A percentile compares a stretch with the other conserved stretches of the same genome.
phyloP scores from a whole-genome alignment of 2,113 vertebrate species.

The Gadus chalcogrammus region DNA sequence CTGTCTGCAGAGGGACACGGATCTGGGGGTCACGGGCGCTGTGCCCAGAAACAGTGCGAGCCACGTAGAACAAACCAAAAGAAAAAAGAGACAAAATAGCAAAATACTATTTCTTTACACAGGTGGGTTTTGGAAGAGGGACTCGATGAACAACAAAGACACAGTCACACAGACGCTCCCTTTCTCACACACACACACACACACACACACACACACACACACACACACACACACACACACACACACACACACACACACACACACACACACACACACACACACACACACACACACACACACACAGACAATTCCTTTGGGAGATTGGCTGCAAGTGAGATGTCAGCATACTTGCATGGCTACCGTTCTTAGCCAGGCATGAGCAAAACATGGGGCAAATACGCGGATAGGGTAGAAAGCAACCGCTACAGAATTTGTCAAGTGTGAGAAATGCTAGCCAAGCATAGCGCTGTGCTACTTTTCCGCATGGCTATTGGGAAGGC shows the following conservation, averaged over 20 bases:
- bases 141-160: too few species aligned
- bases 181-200: neutral
- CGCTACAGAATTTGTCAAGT: conserved; percentile 49
- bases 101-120: neutral
- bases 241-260: neutral
- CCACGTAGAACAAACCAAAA: conserved; percentile 4
- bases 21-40: neutral
- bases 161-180: neutral
- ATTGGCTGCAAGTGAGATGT: conserved; percentile 50
- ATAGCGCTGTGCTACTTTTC: conserved; percentile 22
- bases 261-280: conserved; percentile 23
- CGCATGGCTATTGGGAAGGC: neutral
- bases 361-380: conserved; percentile 29
- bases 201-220: too few species aligned
- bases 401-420: conserved; percentile 53
- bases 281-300: conserved; percentile 8
- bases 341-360: conserved; percentile 44
- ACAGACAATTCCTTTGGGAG: conserved; percentile 28
- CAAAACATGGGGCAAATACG: conserved; percentile 47
- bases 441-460: conserved; percentile 57
- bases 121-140: neutral
- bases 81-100: neutral
- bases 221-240: neutral
- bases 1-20: neutral
- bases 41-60: conserved; percentile 11